A percentile compares a stretch with the other conserved stretches of the same genome.
These are phyloP conservation scores for Diplodus puntazzo DNA, from an alignment of 2,797 vertebrate species.

Conservation along the genomic window DNA sequence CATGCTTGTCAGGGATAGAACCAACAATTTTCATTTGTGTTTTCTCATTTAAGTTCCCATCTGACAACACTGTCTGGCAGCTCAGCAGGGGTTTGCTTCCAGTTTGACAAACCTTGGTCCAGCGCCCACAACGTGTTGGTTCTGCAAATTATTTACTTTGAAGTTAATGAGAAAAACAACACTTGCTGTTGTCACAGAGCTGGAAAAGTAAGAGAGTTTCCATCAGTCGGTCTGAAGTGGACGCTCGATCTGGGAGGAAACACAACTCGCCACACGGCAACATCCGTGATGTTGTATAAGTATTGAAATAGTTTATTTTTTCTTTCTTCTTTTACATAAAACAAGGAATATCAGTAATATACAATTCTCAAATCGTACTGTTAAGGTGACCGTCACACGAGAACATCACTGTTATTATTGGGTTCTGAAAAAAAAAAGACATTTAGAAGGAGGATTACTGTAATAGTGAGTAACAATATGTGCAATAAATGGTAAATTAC, in stretches of 20 bases:
- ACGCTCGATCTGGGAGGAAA: slow-evolving; percentile 1
- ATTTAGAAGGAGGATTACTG: slow-evolving; percentile 49
- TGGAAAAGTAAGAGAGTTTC: slow-evolving; percentile 6
- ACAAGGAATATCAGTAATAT: slow-evolving; percentile 73
- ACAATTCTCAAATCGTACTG: slow-evolving; percentile 61
- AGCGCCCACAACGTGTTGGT: slow-evolving; percentile 1
- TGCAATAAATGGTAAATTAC: slow-evolving; percentile 66
- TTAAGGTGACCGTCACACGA: slow-evolving; percentile 74
- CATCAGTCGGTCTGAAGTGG: slow-evolving; percentile 9
- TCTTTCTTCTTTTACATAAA: slow-evolving; percentile 71
- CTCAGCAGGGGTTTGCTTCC: slow-evolving; percentile 28
- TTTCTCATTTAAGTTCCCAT: slow-evolving; percentile 10
- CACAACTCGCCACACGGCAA: slow-evolving; percentile 16
- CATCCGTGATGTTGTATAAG: slow-evolving; percentile 38
- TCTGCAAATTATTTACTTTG: slow-evolving; percentile 30
- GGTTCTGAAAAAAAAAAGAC: slow-evolving; percentile 53
- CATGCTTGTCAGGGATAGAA: not conserved
- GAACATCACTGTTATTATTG: slow-evolving; percentile 68
- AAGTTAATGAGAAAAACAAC: slow-evolving; percentile 18
- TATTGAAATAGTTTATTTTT: slow-evolving; percentile 81
- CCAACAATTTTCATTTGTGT: not conserved
- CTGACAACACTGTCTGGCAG: slow-evolving; percentile 10
- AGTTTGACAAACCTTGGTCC: slow-evolving; percentile 17
- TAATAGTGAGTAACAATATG: slow-evolving; percentile 65
- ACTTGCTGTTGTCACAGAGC: not conserved